phyloP scores from a whole-genome alignment of 1,140 invertebrate species.

The Drosophila pallidifrons region DNA sequence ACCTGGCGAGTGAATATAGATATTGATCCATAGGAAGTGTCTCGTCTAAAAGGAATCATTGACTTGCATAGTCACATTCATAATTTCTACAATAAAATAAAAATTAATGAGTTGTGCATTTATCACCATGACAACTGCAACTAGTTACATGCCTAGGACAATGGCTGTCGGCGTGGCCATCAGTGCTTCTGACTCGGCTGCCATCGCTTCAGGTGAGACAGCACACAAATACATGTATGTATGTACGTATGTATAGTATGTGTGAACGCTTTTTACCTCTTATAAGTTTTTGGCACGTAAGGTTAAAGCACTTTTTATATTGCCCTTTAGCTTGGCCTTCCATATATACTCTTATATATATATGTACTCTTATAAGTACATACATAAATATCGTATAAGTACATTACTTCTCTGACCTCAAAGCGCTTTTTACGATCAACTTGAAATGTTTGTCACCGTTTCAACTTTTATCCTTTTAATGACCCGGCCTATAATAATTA shows the following conservation, averaged over 20 bases:
- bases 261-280: slow-evolving; percentile 37
- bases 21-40: too few species aligned
- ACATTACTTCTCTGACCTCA: slow-evolving; percentile 23
- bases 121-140: slow-evolving; percentile 48
- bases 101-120: slow-evolving; percentile 11
- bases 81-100: slow-evolving; percentile 9
- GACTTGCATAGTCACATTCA: background rate
- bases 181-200: background rate
- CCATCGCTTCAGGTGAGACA: slow-evolving; percentile 49
- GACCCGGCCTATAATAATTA: background rate
- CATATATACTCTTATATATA: slow-evolving; percentile 9
- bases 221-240: background rate
- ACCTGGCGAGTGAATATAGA: too few species aligned
- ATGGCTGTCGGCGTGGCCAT: slow-evolving; percentile 13
- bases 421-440: slow-evolving; percentile 18
- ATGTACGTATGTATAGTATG: slow-evolving; percentile 8
- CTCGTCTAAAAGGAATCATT: too few species aligned
- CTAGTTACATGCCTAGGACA: slow-evolving; percentile 44
- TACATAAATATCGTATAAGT: background rate
- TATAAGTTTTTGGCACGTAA: slow-evolving; percentile 56
- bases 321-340: slow-evolving; percentile 62
- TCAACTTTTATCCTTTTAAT: slow-evolving; percentile 10
- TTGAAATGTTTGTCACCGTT: slow-evolving; percentile 11
- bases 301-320: slow-evolving; percentile 72
- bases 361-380: slow-evolving; percentile 6